phyloP scores from a whole-genome alignment of 2,797 vertebrate genomes.

The Gambusia yucatana region DNA sequence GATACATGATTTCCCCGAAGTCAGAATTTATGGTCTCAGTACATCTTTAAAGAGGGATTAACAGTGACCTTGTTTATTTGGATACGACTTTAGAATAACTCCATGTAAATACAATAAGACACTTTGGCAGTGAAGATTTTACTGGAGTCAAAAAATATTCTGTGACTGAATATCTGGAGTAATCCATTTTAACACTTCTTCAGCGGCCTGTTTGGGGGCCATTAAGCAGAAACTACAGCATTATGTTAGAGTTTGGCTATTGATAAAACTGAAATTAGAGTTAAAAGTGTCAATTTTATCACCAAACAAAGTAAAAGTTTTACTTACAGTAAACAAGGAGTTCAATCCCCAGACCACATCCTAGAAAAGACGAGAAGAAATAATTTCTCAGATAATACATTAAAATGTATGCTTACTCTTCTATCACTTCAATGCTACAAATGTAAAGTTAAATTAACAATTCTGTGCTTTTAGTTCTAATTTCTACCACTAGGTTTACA shows the following conservation, averaged over 20 bases:
- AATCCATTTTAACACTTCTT: not conserved
- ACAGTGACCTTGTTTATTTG: constrained; percentile 14
- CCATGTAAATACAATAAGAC: not conserved
- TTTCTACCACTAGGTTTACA: not conserved
- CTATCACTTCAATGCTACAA: not conserved
- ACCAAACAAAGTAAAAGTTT: not conserved
- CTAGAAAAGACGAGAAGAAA: constrained; percentile 67
- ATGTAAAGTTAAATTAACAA: not conserved
- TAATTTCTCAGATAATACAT: not conserved
- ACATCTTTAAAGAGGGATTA: constrained; percentile 10
- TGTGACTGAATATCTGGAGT: not conserved
- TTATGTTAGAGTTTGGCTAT: not conserved
- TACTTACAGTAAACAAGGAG: constrained; percentile 98
- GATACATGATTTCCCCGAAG: constrained; percentile 21
- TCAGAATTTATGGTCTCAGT: constrained; percentile 15
- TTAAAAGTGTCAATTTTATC: not conserved
- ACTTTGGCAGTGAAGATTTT: not conserved
- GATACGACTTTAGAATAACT: constrained; percentile 16
- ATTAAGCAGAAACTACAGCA: not conserved
- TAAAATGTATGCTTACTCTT: not conserved
- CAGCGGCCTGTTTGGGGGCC: no score
- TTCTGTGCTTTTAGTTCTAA: not conserved
- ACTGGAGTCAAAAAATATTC: not conserved
- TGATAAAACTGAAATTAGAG: not conserved
- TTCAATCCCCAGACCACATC: constrained; percentile 99